Base-by-base conservation (phyloP, 2,113 vertebrate genomes). In the Malurus melanocephalus region DNA sequence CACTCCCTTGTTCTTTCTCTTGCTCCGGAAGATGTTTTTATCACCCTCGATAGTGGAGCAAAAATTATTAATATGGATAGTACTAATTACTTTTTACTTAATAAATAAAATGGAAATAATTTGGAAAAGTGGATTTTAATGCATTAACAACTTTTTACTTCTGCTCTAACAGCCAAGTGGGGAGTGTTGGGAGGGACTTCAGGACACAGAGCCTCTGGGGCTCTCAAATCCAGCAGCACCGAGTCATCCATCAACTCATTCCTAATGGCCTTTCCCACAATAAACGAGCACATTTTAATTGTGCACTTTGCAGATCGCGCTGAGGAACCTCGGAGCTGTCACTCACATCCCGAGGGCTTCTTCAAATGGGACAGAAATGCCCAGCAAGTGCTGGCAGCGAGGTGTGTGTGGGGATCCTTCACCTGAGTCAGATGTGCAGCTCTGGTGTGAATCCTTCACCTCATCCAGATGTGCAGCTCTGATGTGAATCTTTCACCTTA, bases 401-500 rank as follows among this genome's bases (percentile, higher is more conserved):
- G 2, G 23, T 5, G 27, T 10, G 38, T 22, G 32, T 22, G 61
- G 65, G 87, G 51, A 48, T 48, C 46, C 43, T 43, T 17, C 35
- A 38, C 16, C 33, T 16, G 0, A 38, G 19, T 27, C 72, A 75
- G 27, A 24, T 48, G 43, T 57, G 14, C 53, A 22, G 10, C 24
- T 35, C 18, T 57, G 24, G 5, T 28, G 1, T 3, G 85, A 4
- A 35, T 74, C 71, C 14, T 69, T 10, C 1, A 8, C 15, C 42
- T 12, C 0, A 56, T 10, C 69, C 69, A 73, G 69, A 22, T 73
- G 71, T 46, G 23, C 52, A 27, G 23, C 16, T 43, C 2, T 11
- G 13, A 3, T 12, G 7, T 1, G 40, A 8, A 28, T 46, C 24
- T 23, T 35, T 60, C 0, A 32, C 4, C 56, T 24, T 0, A 40